Evolutionary conservation across 1,140 invertebrate species (phyloP).

Genomic region (Hypsibius dujardini): DNA sequence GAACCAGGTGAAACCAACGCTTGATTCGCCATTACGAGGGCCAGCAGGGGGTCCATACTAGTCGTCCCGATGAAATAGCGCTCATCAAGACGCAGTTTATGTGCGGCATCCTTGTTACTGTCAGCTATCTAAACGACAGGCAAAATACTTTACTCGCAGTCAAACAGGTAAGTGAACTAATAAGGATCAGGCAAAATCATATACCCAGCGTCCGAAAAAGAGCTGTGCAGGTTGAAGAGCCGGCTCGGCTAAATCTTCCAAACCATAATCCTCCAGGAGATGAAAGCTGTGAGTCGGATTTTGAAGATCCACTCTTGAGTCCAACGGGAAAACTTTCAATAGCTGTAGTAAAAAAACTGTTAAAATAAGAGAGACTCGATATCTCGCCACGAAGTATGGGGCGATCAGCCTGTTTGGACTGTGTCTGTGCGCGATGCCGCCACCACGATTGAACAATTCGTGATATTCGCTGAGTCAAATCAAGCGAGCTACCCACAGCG

Average conservation of each 20-base stretch:
- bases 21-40: conserved; percentile 83
- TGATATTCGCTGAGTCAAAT: too few species aligned
- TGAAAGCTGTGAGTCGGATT: conserved; percentile 58
- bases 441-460: too few species aligned
- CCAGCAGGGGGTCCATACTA: conserved; percentile 82
- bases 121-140: conserved; percentile 49
- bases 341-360: conserved; percentile 46
- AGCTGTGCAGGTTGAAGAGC: conserved; percentile 50
- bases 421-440: too few species aligned
- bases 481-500: too few species aligned
- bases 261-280: conserved; percentile 72
- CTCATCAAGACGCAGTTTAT: conserved; percentile 60
- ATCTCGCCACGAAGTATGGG: background rate
- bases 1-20: conserved; percentile 52
- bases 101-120: conserved; percentile 59
- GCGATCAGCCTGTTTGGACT: background rate
- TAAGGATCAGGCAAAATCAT: conserved; percentile 24
- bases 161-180: conserved; percentile 14
- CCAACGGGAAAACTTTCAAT: conserved; percentile 57
- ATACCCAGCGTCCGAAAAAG: conserved; percentile 68
- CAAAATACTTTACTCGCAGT: conserved; percentile 18
- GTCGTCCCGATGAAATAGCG: conserved; percentile 91
- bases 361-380: conserved; percentile 24
- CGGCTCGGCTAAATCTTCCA: conserved; percentile 51
- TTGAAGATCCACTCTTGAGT: conserved; percentile 60